These are phyloP conservation scores for Sarcophaga bullata DNA, from an alignment of 1,140 invertebrate species.

Conservation along the genomic window DNA sequence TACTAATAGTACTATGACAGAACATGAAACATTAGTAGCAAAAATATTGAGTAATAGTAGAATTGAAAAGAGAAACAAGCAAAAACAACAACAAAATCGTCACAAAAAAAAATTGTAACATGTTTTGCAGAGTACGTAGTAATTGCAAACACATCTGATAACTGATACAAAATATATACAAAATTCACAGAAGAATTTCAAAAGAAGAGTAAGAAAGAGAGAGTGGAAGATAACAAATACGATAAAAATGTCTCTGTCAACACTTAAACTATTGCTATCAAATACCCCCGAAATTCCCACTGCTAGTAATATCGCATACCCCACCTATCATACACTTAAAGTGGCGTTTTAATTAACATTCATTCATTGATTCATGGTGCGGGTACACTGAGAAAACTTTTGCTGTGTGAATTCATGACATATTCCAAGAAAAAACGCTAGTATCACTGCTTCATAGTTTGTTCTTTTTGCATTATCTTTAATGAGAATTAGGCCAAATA, in stretches of 20 bases:
- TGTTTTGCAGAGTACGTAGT: slow-evolving; percentile 13
- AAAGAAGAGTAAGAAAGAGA: background rate
- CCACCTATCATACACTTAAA: background rate
- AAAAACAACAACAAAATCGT: background rate
- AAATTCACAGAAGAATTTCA: no score
- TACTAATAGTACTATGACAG: background rate
- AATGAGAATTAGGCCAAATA: no score
- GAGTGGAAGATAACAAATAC: background rate
- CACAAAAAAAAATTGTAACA: background rate
- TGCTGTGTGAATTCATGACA: no score
- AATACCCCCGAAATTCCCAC: background rate
- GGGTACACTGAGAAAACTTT: background rate
- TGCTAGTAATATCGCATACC: no score
- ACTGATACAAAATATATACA: background rate
- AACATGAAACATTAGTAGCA: background rate
- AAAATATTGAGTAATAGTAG: background rate
- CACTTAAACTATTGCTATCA: background rate
- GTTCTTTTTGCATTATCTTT: no score
- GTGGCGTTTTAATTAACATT: slow-evolving; percentile 10
- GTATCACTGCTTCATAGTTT: background rate
- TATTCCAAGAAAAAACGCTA: background rate
- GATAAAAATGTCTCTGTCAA: background rate
- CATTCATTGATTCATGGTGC: background rate
- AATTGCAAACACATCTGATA: slow-evolving; percentile 15
- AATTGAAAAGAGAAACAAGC: background rate